Evolutionary conservation across 2,888 invertebrate genomes (phyloP).

Genomic region (Orthonychiurus folsomi): DNA sequence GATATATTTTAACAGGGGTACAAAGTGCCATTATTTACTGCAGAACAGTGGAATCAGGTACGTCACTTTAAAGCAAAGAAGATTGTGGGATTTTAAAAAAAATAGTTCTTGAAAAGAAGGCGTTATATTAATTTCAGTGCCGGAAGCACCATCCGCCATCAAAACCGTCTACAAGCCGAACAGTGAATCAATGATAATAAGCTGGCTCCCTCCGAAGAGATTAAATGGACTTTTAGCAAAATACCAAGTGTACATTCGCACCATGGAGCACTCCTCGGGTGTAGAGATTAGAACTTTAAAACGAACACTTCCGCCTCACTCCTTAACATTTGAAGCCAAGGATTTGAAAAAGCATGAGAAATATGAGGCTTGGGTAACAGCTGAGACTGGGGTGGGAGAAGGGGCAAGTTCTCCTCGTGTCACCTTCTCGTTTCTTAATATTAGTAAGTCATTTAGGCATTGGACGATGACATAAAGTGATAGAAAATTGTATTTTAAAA

Average conservation of each 20-base stretch:
- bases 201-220: slow-evolving; percentile 66
- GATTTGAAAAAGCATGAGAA: slow-evolving; percentile 33
- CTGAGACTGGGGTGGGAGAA: slow-evolving; percentile 33
- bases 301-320: slow-evolving; percentile 28
- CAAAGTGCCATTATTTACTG: slow-evolving; percentile 52
- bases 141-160: slow-evolving; percentile 67
- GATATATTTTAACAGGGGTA: too few species aligned
- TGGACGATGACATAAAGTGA: too few species aligned
- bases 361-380: slow-evolving; percentile 38
- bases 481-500: too few species aligned
- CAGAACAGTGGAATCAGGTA: slow-evolving; percentile 68
- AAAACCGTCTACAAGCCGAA: slow-evolving; percentile 67
- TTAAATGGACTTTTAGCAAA: slow-evolving; percentile 69
- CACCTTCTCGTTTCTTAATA: too few species aligned
- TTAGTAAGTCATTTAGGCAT: too few species aligned
- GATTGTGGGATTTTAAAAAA: background rate
- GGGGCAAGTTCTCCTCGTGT: slow-evolving; percentile 22
- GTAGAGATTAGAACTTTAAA: slow-evolving; percentile 31
- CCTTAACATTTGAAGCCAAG: slow-evolving; percentile 33
- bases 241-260: slow-evolving; percentile 58
- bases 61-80: slow-evolving; percentile 15
- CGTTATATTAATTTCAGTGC: slow-evolving; percentile 51
- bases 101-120: slow-evolving; percentile 4
- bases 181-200: slow-evolving; percentile 56
- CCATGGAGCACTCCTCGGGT: slow-evolving; percentile 20